These are phyloP conservation scores for Leuciscus idus DNA, from an alignment of 2,113 vertebrate species.

Conservation along the genomic window DNA sequence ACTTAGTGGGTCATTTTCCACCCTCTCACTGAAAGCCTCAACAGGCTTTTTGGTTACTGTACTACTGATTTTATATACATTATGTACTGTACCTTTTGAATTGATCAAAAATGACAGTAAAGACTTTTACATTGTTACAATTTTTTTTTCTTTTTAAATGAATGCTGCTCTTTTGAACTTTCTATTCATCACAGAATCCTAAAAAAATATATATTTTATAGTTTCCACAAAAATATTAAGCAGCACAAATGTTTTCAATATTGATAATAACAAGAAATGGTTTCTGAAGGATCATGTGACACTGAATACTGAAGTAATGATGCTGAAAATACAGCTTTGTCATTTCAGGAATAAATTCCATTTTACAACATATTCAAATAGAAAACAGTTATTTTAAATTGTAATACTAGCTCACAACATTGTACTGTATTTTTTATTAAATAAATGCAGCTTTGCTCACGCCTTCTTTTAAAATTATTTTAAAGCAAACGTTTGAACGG, in stretches of 20 bases:
- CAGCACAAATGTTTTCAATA: background rate
- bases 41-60: background rate
- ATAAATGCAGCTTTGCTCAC: background rate
- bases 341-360: too few relatives aligned
- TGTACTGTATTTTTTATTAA: background rate
- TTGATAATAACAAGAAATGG: background rate
- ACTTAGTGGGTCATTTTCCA: background rate
- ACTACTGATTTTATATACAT: background rate
- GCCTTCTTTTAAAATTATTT: background rate
- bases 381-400: background rate
- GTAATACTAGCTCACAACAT: background rate
- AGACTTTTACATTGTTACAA: background rate
- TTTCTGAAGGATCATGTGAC: background rate
- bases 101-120: background rate
- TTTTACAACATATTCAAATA: background rate
- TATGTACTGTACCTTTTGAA: background rate
- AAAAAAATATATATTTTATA: too few relatives aligned
- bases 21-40: background rate
- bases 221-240: background rate
- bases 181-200: background rate
- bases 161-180: background rate
- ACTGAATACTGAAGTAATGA: background rate
- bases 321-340: background rate
- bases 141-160: too few relatives aligned
- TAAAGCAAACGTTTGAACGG: background rate